Percentiles rank a stretch among this genome's conserved stretches.
Conservation (phyloP, 2,888 invertebrate genomes). For the Germaria angustata region DNA sequence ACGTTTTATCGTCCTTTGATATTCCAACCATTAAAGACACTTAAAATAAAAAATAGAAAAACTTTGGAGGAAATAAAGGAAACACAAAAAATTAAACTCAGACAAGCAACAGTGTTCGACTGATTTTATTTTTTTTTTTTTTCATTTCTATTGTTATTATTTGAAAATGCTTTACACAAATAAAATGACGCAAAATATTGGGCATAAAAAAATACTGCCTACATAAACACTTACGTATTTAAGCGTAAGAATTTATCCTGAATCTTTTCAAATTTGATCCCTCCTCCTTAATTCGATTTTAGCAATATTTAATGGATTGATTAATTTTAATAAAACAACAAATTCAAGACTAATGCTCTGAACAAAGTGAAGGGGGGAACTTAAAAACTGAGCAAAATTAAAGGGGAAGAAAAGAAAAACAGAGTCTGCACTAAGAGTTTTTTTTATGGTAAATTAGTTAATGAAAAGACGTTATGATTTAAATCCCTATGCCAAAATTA, state of each 20-base stretch:
- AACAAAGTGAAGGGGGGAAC: too few species aligned
- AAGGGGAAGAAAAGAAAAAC: too few species aligned
- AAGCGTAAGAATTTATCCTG: conserved; percentile 45
- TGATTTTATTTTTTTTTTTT: neutral
- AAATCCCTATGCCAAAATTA: too few species aligned
- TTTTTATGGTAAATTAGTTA: too few species aligned
- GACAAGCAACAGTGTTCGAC: conserved; percentile 47
- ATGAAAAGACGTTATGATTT: too few species aligned
- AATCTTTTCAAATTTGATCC: too few species aligned
- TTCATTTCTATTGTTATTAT: conserved; percentile 1
- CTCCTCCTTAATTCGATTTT: too few species aligned
- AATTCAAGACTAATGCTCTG: neutral
- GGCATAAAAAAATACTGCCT: conserved; percentile 39
- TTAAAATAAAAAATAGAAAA: too few species aligned
- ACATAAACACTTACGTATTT: conserved; percentile 54
- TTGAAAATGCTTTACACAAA: conserved; percentile 39
- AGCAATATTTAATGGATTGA: conserved; percentile 50
- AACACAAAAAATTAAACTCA: neutral
- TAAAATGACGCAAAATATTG: neutral
- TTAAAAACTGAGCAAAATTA: too few species aligned
- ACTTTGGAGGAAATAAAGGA: too few species aligned
- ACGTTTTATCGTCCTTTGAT: neutral
- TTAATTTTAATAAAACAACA: conserved; percentile 50
- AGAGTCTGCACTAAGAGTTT: too few species aligned
- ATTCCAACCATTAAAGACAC: too few species aligned